A percentile compares a stretch with the other conserved stretches of the same genome.
Evolutionary conservation across 2,113 vertebrate species (phyloP).

Genomic region (Setophaga kirtlandii): DNA sequence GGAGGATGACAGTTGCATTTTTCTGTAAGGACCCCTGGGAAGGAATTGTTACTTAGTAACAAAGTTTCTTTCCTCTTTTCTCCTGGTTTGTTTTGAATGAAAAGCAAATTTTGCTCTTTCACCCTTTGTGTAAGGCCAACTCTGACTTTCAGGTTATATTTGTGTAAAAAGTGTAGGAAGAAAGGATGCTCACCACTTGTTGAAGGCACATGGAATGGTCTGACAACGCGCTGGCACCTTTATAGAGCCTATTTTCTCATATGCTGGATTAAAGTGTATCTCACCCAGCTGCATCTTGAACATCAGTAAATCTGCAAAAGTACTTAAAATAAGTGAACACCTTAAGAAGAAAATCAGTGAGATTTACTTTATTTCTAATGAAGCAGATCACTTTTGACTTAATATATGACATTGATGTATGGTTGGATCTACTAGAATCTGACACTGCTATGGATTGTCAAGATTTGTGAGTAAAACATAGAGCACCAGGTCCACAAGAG

Average conservation of each 20-base stretch:
- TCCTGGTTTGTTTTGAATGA: not conserved
- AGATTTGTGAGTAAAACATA: not conserved
- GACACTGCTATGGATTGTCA: not conserved
- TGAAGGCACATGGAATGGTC: not conserved
- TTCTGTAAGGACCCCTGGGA: not conserved
- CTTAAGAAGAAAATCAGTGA: not conserved
- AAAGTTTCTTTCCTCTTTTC: conserved; percentile 1
- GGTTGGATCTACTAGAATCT: not conserved
- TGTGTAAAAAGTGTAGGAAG: not conserved
- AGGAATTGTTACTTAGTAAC: conserved; percentile 10
- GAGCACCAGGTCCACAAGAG: not conserved
- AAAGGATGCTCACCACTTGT: not conserved
- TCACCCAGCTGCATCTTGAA: not conserved
- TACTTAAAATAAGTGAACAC: not conserved
- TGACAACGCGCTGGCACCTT: accelerated
- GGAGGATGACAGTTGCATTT: not conserved
- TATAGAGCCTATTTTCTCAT: not conserved
- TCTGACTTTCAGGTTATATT: not conserved
- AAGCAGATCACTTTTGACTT: not conserved
- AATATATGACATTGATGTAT: not conserved
- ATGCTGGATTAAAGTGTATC: not conserved
- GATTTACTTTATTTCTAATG: not conserved
- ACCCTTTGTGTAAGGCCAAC: not conserved
- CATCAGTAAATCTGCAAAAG: not conserved
- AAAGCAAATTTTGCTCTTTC: not conserved